Evolutionary conservation across 2,888 invertebrate genomes (phyloP), one percentile per base, ranked within the genome.

Genomic region (Abrostola triplasia): DNA sequence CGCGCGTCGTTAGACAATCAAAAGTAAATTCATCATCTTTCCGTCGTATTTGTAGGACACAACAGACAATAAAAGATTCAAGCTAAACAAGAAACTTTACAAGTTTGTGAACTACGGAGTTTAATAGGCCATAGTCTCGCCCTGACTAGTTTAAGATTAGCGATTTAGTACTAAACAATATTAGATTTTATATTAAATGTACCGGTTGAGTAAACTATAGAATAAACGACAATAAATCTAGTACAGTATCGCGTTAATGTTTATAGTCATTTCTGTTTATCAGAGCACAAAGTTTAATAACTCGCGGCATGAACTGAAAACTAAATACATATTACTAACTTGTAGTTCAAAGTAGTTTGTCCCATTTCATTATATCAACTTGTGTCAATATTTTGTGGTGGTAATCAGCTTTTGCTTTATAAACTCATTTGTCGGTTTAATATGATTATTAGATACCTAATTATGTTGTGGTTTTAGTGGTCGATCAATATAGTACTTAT

Each of bases 311-410:
- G 64, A 76, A 71, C 71, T 67, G 65, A 56, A 65, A 67, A 73
- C 68, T 74, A 64, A 65, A 65, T 64, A 65, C 62, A 64, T 70
- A 73, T 73, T 76, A 64, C 48, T 47, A 73, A 70, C 53, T 73
- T 67, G 11, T 63, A 70, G 60, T 65, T 70, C 62, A 52, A 60
- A 67, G 70, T 68, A 59, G 63, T 70, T 70, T 64, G 48, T 9
- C 36, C 60, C 42, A 63, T 70, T 70, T 59, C 60, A 60, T 24
- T 2, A 24, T 64, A 49, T 72, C 37, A 58, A 64, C 44, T 65
- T 58, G n/a, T 58, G 53, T 66, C 54, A 58, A 71, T 71, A 58
- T 64, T 66, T 59, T 51, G 56, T 59, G 11, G 42, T 40, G 1
- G 6, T 44, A 51, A 37, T 35, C 10, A 5, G 24, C 35, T 0